Evolutionary conservation across 2,797 vertebrate genomes (phyloP), one percentile per base, ranked within the genome.

Genomic region (Darevskia nairensis): DNA sequence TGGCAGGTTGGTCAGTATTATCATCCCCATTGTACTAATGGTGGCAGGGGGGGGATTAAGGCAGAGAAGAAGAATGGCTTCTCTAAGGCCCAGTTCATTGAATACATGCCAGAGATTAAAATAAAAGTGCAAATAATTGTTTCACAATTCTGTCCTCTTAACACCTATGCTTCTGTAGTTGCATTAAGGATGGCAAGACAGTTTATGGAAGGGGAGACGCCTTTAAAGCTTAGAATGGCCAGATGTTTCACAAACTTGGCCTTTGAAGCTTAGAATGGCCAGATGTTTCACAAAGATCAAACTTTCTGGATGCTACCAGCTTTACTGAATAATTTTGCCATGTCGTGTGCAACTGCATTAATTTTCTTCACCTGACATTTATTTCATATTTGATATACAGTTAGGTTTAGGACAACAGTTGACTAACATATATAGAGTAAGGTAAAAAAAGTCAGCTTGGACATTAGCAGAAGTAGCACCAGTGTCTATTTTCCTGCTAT

Each of bases 361-460:
- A 23, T 88, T 35, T 92, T 89, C 69, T 78, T 46, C 76, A 87
- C 76, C 44, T 1, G 6, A 75, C 17, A 81, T 19, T 88, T 39
- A 4, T 64, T 87, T 44, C 5, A 86, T 69, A 87, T 90, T 88
- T 91, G 89, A 15, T 10, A 88, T 88, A 81, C 10, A 85, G 75
- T 9, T 55, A 88, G 80, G 21, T 69, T 85, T 85, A 21, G 39
- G 59, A 50, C 9, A 59, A 27, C 64, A 74, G 50, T 11, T 27
- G 29, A 85, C 19, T 71, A 0, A 50, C 25, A 90, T 66, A 89
- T 21, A 15, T 89, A 44, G 29, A 90, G 5, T 21, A 79, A 82
- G 27, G 32, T 32, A 13, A 88, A 90, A 86, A 7, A 74, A 17
- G 8, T 50, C 64, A 66, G 41, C 80, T n/a, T 69, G 21, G 64